Evolutionary conservation across 2,113 vertebrate species (phyloP).

Genomic region (Galeopterus variegatus): DNA sequence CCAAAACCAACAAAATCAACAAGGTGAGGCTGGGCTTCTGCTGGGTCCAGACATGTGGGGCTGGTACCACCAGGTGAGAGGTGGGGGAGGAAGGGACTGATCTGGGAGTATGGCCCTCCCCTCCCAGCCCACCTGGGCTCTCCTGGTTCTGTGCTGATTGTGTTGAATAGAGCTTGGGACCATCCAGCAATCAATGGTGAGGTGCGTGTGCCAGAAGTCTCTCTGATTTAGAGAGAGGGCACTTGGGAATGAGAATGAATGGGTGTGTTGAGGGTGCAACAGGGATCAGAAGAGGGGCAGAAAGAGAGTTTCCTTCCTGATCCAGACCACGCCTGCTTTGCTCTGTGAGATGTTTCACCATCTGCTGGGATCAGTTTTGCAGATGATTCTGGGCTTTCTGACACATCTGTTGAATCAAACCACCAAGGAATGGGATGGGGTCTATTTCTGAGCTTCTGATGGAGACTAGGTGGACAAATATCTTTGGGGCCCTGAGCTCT

Average conservation of each 20-base stretch:
- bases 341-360: not conserved
- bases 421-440: not conserved
- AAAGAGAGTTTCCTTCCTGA: not conserved
- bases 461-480: not conserved
- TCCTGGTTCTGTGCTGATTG: not conserved
- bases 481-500: not conserved
- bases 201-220: not conserved
- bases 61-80: rapidly evolving
- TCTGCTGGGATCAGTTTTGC: constrained; percentile 2
- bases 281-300: not conserved
- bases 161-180: not conserved
- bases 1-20: constrained; percentile 99
- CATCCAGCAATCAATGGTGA: not conserved
- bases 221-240: not conserved
- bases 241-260: not conserved
- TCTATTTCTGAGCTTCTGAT: constrained; percentile 16
- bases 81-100: rapidly evolving
- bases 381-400: constrained; percentile 32
- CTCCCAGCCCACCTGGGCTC: not conserved
- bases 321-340: not conserved
- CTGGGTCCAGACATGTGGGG: not conserved
- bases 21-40: constrained; percentile 91
- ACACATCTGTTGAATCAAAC: constrained; percentile 49
- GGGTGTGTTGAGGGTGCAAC: rapidly evolving
- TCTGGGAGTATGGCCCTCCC: not conserved